Evolutionary conservation across 2,797 vertebrate genomes (phyloP).

Genomic region (Paguma larvata): DNA sequence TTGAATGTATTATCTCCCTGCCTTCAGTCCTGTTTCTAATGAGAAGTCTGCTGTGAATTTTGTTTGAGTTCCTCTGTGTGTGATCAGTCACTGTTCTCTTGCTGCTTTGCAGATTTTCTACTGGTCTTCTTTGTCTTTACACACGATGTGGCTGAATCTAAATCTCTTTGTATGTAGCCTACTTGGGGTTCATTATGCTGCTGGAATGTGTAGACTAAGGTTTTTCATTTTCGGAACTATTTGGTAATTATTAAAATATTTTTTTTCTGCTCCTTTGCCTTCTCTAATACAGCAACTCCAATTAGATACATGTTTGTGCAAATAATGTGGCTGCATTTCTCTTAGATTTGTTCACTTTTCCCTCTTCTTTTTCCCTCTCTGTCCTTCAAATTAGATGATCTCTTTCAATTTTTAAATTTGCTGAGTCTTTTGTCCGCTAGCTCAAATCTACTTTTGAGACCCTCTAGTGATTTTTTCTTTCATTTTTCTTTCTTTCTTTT

Average conservation of each 20-base stretch:
- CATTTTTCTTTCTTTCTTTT: neutral
- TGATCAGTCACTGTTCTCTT: neutral
- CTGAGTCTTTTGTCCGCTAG: neutral
- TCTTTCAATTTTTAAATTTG: neutral
- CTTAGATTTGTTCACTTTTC: neutral
- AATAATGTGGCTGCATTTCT: neutral
- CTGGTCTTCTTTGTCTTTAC: neutral
- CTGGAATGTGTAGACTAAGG: neutral
- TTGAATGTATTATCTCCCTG: neutral
- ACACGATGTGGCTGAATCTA: neutral
- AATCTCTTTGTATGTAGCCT: neutral
- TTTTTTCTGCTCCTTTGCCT: neutral
- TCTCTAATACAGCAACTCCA: neutral
- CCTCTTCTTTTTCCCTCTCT: neutral
- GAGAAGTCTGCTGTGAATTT: neutral
- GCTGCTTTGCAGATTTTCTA: neutral
- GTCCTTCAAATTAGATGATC: neutral
- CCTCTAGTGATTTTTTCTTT: neutral
- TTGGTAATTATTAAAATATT: neutral
- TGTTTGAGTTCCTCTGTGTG: neutral
- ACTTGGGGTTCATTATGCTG: neutral
- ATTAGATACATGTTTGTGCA: neutral
- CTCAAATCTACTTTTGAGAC: neutral
- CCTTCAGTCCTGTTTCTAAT: neutral
- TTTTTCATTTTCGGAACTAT: neutral